Base-by-base conservation (phyloP, 1,140 invertebrate species). In the Druon quercuslanigerum region DNA sequence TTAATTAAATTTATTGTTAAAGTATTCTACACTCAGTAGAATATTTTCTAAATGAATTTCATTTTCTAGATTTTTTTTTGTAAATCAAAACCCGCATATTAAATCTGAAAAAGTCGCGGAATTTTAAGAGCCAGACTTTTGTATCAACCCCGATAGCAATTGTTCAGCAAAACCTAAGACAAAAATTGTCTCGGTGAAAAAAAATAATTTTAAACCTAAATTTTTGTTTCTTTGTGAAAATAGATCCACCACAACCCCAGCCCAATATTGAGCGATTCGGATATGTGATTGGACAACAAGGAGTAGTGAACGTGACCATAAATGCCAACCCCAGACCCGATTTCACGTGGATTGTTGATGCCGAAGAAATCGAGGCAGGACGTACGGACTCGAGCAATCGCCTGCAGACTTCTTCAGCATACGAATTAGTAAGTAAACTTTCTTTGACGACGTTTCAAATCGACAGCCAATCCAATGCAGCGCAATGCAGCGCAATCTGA, bases 271-370 rank as follows among this genome's bases (percentile, higher is more conserved):
- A 94, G 51, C 92, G 94, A 50, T 96, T 95, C 83, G 96, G 95
- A 4, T 93, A 95, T 51, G 94, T 94, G 71, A 90, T 96, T 73
- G 95, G 95, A 2, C 92, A 93, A 57, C 92, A 92, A 71, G 95
- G 94, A 50, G 89, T 92, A 8, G 93, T 96, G 46, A 94, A 94
- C 73, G 92, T 96, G 3, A 95, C 94, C 1, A 91, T 96, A 7
- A 88, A 93, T 0, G 93, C 95, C 6, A 94, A 96, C 87, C 96
- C 96, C 0, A 89, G 88, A 70, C 95, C 96, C 1, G 80, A 82
- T 14, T 92, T 94, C 51, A 91, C 93, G 78, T 96, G 96, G 96
- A 91, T 86, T 7, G 90, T 96, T 1, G 92, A 93, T 51, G 93
- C 93, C 1, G 87, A 93, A 51, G 87, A 87, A 0, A 91, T 96